Percentiles rank a stretch among this genome's conserved stretches.
Conservation (phyloP, 2,113 vertebrate species). For the Epinephelus cyanopodus region DNA sequence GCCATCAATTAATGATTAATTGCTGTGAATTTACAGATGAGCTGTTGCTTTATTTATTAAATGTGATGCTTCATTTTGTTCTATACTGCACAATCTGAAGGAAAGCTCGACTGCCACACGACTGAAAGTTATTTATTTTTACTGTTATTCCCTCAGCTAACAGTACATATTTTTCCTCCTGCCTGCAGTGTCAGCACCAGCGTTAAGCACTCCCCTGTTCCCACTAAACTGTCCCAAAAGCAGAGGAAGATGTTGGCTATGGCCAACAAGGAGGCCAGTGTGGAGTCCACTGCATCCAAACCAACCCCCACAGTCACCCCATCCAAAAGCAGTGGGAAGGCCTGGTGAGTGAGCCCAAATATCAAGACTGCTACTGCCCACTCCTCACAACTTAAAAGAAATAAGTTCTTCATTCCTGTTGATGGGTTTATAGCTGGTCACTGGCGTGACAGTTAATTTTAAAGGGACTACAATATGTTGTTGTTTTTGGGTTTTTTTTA, state of each 20-base stretch:
- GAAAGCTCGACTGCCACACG: background rate
- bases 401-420: slow-evolving; percentile 1
- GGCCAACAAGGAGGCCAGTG: slow-evolving; percentile 88
- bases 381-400: background rate
- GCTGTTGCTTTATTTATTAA: background rate
- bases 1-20: background rate
- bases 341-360: slow-evolving; percentile 86
- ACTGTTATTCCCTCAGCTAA: slow-evolving; percentile 18
- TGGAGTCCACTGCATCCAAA: slow-evolving; percentile 79
- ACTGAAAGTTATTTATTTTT: background rate
- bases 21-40: background rate
- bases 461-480: background rate
- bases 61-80: background rate
- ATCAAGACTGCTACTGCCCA: slow-evolving; percentile 3
- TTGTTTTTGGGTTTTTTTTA: too few species aligned
- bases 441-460: background rate
- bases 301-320: slow-evolving; percentile 76
- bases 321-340: slow-evolving; percentile 85
- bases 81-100: background rate
- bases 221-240: slow-evolving; percentile 94
- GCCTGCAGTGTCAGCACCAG: slow-evolving; percentile 69
- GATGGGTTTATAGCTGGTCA: background rate
- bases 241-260: slow-evolving; percentile 96
- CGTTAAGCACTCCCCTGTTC: slow-evolving; percentile 83
- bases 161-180: slow-evolving; percentile 8